These are phyloP conservation scores for Torymus texanus DNA, from an alignment of 2,888 invertebrate genomes.

Conservation along the genomic window DNA sequence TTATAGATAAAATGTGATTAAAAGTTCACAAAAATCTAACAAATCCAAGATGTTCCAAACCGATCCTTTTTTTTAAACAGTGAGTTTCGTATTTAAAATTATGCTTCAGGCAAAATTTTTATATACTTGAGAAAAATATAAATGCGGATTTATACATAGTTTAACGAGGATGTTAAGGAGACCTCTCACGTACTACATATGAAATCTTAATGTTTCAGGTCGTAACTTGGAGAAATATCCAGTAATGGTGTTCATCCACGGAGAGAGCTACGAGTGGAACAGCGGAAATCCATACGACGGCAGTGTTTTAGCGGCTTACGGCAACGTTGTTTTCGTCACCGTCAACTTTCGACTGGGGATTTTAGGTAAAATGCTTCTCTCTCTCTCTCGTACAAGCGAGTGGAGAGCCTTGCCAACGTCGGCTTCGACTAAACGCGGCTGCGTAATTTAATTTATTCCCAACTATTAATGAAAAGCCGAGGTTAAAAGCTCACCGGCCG, in stretches of 20 bases:
- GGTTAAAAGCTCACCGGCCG: not conserved
- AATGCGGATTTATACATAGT: too few relatives aligned
- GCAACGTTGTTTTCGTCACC: constrained; percentile 90
- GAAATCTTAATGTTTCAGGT: constrained; percentile 60
- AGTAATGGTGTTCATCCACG: constrained; percentile 94
- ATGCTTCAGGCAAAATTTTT: too few relatives aligned
- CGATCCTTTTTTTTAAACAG: too few relatives aligned
- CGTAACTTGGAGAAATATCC: constrained; percentile 79
- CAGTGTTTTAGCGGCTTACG: constrained; percentile 92
- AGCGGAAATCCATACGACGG: constrained; percentile 98
- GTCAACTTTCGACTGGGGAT: constrained; percentile 90
- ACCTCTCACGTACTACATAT: too few relatives aligned
- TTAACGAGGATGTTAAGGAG: too few relatives aligned
- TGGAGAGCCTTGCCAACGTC: not conserved
- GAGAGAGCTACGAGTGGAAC: constrained; percentile 97
- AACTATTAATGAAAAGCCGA: constrained; percentile 41
- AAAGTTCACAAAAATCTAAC: too few relatives aligned
- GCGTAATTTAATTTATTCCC: constrained; percentile 45
- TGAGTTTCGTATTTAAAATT: too few relatives aligned
- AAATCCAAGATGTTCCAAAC: too few relatives aligned
- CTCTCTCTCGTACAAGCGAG: not conserved
- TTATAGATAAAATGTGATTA: too few relatives aligned
- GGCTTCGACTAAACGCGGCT: constrained; percentile 7
- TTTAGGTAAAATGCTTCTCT: constrained; percentile 78
- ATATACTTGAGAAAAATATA: too few relatives aligned